These are phyloP conservation scores for Halocynthia aurantium DNA, from an alignment of 23 tunicate species.

Conservation along the genomic window DNA sequence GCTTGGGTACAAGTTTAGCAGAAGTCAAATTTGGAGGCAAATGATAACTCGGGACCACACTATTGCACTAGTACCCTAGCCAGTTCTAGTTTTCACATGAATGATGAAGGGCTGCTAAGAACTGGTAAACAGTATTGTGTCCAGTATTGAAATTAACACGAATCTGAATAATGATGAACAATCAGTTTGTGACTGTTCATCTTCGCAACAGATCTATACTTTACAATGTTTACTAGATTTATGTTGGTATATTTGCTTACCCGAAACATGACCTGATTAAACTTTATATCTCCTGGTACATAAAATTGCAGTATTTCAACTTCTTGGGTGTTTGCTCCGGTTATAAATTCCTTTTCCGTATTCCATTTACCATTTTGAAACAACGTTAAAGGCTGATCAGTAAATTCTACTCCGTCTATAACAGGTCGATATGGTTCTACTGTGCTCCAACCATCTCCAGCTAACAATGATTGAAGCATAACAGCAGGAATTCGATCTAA, in stretches of 20 bases:
- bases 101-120: no score
- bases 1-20: no score
- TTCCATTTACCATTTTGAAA: constrained; percentile 71
- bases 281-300: constrained; percentile 2
- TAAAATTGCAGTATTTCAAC: constrained; percentile 29
- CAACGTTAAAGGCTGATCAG: constrained; percentile 70
- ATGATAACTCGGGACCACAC: no score
- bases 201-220: no score
- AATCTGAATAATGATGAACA: no score
- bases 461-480: constrained; percentile 14
- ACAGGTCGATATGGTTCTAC: constrained; percentile 88
- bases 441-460: constrained; percentile 46
- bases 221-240: no score
- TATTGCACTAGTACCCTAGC: no score
- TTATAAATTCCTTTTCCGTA: constrained; percentile 49
- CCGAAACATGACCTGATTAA: neutral
- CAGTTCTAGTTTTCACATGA: no score
- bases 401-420: constrained; percentile 69
- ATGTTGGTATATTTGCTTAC: neutral
- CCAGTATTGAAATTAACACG: no score
- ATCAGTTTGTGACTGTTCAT: no score
- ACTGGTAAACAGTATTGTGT: no score
- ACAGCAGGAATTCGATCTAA: constrained; percentile 16
- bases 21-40: no score
- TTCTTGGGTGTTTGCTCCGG: constrained; percentile 50